Evolutionary conservation across 2,888 invertebrate genomes (phyloP), one percentile per base, ranked within the genome.

Genomic region (Papilio protenor): DNA sequence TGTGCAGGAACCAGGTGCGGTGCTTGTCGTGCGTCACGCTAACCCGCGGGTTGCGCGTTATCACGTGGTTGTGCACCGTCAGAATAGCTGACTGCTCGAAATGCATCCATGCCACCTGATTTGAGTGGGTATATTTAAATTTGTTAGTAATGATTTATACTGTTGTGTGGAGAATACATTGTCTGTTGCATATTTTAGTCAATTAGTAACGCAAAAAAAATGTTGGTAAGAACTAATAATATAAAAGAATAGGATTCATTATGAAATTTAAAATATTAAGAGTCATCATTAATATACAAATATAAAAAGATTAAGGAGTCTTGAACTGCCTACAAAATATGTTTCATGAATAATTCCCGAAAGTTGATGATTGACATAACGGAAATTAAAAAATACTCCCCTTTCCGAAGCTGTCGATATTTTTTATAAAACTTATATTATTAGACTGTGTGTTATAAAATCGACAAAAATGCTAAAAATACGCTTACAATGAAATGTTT

Each of bases 61-160:
- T 98, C 89, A 98, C 98, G 95, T 98, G 98, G 93, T 97, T 98
- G 94, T 98, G 98, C 75, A 98, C 98, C 70, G 98, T 98, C 88
- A 98, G 93, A 87, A 98, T 98, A 73, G 98, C 98, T 75, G 98
- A 98, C 92, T 98, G 98, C 91, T 98, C 98, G 91, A 98, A 98
- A 91, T 98, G 97, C 97, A 98, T 98, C 98, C 98, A 98, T 85
- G 98, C 98, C 82, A 98, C 98, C 98, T 98, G 95, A 14, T 61
- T 27, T 27, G 27, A 61, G 16, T 23, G 27, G 14, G 14, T 1
- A 10, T 47, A 47, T 1, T 47, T 12, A 1, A 47, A 12, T 47
- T 47, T 47, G 1, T 47, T 47, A 47, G 47, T 33, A 33, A 0
- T 33, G 33, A 33, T 33, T 5, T 4, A 57, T 57, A 10, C 10